phyloP scores from a whole-genome alignment of 2,888 invertebrate species.

The Neoascia interrupta region DNA sequence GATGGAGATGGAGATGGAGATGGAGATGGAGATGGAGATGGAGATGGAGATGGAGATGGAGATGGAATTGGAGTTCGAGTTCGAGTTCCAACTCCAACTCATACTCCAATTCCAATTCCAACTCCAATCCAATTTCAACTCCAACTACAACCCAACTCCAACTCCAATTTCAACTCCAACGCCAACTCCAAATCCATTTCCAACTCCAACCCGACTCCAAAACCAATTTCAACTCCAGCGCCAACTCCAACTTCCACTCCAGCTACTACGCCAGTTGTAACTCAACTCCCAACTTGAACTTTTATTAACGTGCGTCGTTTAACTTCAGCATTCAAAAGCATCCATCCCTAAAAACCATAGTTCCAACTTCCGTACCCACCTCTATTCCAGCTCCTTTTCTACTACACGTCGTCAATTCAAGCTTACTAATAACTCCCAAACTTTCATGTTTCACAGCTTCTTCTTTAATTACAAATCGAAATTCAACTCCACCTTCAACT shows the following conservation, averaged over 20 bases:
- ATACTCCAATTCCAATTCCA: background rate
- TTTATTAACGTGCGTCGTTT: too few species aligned
- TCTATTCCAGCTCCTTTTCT: background rate
- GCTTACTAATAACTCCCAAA: too few species aligned
- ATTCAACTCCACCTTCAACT: background rate
- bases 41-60: too few species aligned
- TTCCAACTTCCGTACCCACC: background rate
- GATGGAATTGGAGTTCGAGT: background rate
- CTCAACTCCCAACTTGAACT: background rate
- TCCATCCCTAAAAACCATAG: background rate
- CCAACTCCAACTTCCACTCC: background rate
- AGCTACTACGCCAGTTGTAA: background rate
- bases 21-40: too few species aligned
- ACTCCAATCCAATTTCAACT: background rate
- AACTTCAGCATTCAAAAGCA: background rate
- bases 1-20: too few species aligned
- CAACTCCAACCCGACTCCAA: background rate
- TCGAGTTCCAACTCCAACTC: background rate
- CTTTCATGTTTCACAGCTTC: background rate
- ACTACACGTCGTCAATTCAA: too few species aligned
- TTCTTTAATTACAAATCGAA: background rate
- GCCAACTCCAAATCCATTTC: background rate
- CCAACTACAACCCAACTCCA: background rate
- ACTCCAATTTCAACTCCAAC: background rate
- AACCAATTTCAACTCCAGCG: background rate